Base-by-base conservation (phyloP, 2,888 invertebrate genomes). In the Serrognathus titanus region DNA sequence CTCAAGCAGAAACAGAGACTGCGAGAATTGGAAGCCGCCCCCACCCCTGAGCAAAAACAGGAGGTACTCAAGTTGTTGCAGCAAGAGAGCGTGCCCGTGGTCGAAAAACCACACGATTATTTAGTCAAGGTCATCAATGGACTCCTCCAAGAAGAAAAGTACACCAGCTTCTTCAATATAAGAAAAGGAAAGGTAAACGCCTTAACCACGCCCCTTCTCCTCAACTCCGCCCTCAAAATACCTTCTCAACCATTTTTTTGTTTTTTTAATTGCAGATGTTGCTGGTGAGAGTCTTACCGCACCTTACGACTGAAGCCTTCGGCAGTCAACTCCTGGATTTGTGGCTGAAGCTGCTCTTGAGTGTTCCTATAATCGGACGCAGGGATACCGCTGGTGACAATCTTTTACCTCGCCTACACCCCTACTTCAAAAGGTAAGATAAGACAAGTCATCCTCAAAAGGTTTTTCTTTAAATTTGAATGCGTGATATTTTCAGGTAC, bases 101-200 rank as follows among this genome's bases (percentile, higher is more conserved):
- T 72, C 12, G 81, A 82, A 16, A 78, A 79, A 36, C 82, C 81
- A 24, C 79, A 79, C 0, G 82, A 83, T 36, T 79, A 91, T 41
- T 78, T 90, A 20, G 82, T 81, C 59, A 86, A 84, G 60, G 82
- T 92, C 68, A 81, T 88, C 60, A 79, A 80, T 0, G 84, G 87
- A 0, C 71, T 90, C 24, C 74, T 87, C 35, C 83, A 85, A 59
- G 84, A 86, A 3, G 91, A 92, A 51, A 84, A 90, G 66, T 78
- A 92, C 57, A 78, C 84, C 24, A 85, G 86, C 68, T 86, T 91
- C 80, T 78, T 93, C 71, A 84, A 84, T 63, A 89, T 93, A 46
- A 83, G 91, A 64, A 94, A 94, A 73, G 94, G 93, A 68, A 87
- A 90, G 83, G 92, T 91, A 16, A 39, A 5, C 16, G 16, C 16